A percentile compares a stretch with the other conserved stretches of the same genome.
Conservation (phyloP, 2,888 invertebrate genomes). For the Nemotelus nigrinus region DNA sequence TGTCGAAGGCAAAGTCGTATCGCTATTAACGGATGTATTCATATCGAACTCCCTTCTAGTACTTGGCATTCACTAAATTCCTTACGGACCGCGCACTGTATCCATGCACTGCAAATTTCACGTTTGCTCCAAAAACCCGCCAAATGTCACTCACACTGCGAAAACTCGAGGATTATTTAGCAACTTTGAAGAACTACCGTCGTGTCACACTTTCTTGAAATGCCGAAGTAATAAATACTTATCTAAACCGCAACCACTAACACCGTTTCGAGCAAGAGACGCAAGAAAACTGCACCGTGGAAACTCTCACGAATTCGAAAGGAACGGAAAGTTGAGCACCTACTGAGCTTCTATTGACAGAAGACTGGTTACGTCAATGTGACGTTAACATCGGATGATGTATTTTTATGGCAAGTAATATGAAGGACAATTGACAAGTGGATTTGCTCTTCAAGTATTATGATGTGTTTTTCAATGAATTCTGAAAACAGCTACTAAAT, state of each 20-base stretch:
- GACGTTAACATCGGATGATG: not conserved
- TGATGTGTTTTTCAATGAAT: too few species aligned
- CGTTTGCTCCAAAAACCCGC: constrained; percentile 3
- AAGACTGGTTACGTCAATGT: constrained; percentile 14
- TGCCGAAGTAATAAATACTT: too few species aligned
- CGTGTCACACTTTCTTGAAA: too few species aligned
- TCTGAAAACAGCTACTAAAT: too few species aligned
- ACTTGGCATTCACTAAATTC: constrained; percentile 37
- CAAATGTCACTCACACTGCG: constrained; percentile 2
- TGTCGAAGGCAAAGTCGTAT: constrained; percentile 58
- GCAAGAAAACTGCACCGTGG: constrained; percentile 29
- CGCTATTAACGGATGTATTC: constrained; percentile 41
- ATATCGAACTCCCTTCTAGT: constrained; percentile 28
- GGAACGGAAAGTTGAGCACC: not conserved
- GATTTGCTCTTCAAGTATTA: too few species aligned
- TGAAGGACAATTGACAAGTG: too few species aligned
- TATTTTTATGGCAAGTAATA: too few species aligned
- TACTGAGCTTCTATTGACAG: not conserved
- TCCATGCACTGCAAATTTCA: not conserved
- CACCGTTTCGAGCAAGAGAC: constrained; percentile 11
- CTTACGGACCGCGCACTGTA: constrained; percentile 1
- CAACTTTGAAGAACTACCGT: too few species aligned
- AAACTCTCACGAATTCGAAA: not conserved
- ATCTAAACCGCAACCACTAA: not conserved
- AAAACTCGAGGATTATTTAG: too few species aligned